Evolutionary conservation across 1,140 invertebrate species (phyloP), one percentile per base, ranked within the genome.

Genomic region (Solenopsis fugax): DNA sequence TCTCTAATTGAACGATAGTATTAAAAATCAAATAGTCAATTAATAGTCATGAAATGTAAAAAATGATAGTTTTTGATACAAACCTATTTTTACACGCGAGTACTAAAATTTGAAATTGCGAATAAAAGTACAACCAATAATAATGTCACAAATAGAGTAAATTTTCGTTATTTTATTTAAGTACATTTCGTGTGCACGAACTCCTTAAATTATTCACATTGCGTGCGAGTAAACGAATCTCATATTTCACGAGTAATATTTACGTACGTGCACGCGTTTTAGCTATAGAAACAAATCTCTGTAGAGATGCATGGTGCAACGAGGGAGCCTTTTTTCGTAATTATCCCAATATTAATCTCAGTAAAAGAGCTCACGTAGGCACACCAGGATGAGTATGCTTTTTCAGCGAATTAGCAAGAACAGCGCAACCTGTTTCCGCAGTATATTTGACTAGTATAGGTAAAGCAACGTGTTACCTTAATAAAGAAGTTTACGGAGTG

Each of bases 321-420:
- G 56, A 56, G 60, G 13, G 5, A 56, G 4, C 41, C 67, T 50
- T 86, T 81, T 71, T 62, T 81, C 34, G 76, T 81, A 86, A 81
- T 86, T 86, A 86, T 86, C 76, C 76, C 45, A 84, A 75, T 84
- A 84, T 84, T 75, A 84, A 75, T 72, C 71, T 73, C 69, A 12
- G 52, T 58, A 60, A 24, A 75, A 75, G 34, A 60, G 37, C 69
- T 58, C 34, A 58, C 52, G 77, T 82, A 72, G 85, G 67, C 21
- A 77, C 9, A 18, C 21, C 13, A 24, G 54, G 45, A 50, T 67
- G 62, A 65, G 45, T 67, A 7, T n/a, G 18, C 67, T 41, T 10
- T 64, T 64, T 76, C 56, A 76, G 16, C 73, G 9, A 41, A 37
- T 45, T 62, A 78, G 77, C 62, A 34, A 65, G 72, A 75, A 82